These are phyloP conservation scores for Acanthurus tractus DNA, from an alignment of 2,797 vertebrate species.

Conservation along the genomic window DNA sequence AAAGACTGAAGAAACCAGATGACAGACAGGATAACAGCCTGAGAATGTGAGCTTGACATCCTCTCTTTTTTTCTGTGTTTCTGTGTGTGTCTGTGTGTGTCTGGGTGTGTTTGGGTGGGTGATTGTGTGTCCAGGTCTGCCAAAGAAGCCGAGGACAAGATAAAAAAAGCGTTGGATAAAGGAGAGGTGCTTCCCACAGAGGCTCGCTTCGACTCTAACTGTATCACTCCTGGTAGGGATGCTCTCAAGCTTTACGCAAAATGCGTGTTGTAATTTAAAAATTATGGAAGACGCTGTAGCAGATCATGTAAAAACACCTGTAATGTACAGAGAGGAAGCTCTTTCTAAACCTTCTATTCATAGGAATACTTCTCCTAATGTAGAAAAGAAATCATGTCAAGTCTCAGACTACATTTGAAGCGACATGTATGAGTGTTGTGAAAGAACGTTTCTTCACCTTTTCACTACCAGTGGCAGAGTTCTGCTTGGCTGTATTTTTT, in stretches of 20 bases:
- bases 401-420: no score
- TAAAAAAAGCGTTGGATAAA: conserved; percentile 98
- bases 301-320: no score
- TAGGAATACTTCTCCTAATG: no score
- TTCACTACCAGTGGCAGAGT: no score
- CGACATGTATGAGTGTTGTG: no score
- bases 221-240: conserved; percentile 95
- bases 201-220: conserved; percentile 98
- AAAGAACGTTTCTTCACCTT: no score
- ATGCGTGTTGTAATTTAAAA: no score
- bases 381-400: no score
- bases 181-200: conserved; percentile 96
- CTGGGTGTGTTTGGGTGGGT: neutral
- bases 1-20: conserved; percentile 17
- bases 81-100: conserved; percentile 4
- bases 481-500: no score
- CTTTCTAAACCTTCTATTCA: no score
- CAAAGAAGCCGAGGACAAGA: conserved; percentile 99
- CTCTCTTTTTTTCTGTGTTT: conserved; percentile 17
- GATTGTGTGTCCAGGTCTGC: conserved; percentile 88
- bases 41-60: conserved; percentile 30
- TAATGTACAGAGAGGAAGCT: no score
- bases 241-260: neutral
- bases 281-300: no score
- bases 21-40: neutral